These are phyloP conservation scores for Rhopilema esculentum DNA, from an alignment of 30 jellyfish, hydroid and myxozoan species.

Conservation along the genomic window DNA sequence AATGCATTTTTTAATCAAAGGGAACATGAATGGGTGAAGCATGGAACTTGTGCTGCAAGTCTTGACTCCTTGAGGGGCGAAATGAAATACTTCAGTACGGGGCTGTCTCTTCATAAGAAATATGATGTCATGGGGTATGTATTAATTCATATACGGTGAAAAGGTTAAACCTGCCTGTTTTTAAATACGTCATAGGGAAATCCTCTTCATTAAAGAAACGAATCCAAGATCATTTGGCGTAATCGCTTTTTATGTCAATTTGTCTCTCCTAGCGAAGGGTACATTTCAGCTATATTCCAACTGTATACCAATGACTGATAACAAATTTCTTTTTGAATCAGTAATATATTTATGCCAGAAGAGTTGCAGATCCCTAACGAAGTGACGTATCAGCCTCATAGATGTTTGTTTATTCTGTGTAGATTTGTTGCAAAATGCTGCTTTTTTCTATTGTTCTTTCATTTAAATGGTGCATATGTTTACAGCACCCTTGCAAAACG, in stretches of 20 bases:
- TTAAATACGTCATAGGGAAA: too few relatives aligned
- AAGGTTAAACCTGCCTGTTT: not conserved
- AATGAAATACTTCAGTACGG: constrained; percentile 77
- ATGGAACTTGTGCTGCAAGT: constrained; percentile 99
- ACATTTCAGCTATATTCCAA: too few relatives aligned
- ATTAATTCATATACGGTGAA: not conserved
- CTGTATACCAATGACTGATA: too few relatives aligned
- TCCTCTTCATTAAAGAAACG: not conserved
- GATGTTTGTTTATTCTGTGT: too few relatives aligned
- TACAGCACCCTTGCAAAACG: constrained; percentile 36
- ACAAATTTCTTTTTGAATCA: too few relatives aligned
- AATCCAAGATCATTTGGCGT: not conserved
- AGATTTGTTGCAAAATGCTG: too few relatives aligned
- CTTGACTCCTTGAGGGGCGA: constrained; percentile 79
- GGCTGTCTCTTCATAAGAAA: constrained; percentile 69
- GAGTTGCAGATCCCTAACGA: too few relatives aligned
- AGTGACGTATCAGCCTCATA: too few relatives aligned
- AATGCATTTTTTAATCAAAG: too few relatives aligned
- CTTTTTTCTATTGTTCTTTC: too few relatives aligned
- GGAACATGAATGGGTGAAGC: constrained; percentile 97
- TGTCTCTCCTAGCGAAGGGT: not conserved
- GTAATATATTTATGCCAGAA: too few relatives aligned
- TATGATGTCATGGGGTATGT: constrained; percentile 78
- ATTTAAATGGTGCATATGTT: too few relatives aligned
- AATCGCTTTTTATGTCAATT: not conserved